Percentiles rank a stretch among this genome's conserved stretches.
Evolutionary conservation across 1,140 invertebrate species (phyloP).

Genomic region (Phymorhynchus buccinoides): DNA sequence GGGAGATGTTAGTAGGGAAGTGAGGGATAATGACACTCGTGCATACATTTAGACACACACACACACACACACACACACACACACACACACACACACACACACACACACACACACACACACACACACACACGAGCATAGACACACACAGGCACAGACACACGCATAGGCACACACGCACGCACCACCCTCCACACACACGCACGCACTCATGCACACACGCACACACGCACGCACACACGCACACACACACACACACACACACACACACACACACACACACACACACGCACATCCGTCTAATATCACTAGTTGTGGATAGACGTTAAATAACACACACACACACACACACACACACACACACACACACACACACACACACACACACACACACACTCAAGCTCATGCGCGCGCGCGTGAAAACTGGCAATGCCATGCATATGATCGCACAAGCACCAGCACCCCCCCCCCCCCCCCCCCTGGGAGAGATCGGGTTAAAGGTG

Average conservation of each 20-base stretch:
- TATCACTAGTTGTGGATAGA: too few species aligned
- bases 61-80: not conserved
- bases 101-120: not conserved
- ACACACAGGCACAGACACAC: not conserved
- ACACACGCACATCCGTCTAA: not conserved
- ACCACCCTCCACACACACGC: not conserved
- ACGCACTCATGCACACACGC: not conserved
- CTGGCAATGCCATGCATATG: too few species aligned
- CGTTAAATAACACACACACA: conserved; percentile 2
- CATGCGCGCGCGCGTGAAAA: too few species aligned
- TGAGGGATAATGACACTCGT: too few species aligned
- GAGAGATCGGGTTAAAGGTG: too few species aligned
- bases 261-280: conserved; percentile 6
- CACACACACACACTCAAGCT: too few species aligned
- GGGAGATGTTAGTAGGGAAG: too few species aligned
- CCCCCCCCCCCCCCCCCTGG: too few species aligned
- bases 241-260: conserved; percentile 11
- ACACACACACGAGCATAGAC: not conserved
- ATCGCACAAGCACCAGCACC: too few species aligned
- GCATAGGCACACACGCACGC: not conserved
- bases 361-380: too few species aligned
- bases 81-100: conserved; percentile 11
- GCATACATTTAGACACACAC: not conserved
- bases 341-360: too few species aligned
- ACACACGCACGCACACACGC: conserved; percentile 17